These are phyloP conservation scores for Phoenicopterus ruber DNA, from an alignment of 2,113 vertebrate species.

Conservation along the genomic window DNA sequence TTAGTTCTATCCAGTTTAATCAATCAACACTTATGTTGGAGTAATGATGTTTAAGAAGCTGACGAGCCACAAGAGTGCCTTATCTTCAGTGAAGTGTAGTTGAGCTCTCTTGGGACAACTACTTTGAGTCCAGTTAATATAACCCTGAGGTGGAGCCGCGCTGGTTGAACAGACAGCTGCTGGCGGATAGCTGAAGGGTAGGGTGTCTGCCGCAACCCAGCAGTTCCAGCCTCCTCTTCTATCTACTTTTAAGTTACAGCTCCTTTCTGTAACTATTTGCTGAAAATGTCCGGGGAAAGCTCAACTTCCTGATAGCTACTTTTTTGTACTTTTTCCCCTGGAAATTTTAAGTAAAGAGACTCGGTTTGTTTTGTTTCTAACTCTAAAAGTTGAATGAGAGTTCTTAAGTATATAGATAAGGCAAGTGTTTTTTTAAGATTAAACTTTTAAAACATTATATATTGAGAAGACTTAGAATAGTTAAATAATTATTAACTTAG, in stretches of 20 bases:
- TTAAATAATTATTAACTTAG: neutral
- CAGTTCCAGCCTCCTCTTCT: neutral
- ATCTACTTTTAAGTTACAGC: neutral
- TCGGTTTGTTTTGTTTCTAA: neutral
- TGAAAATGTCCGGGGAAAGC: neutral
- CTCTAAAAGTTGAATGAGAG: neutral
- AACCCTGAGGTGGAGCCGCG: neutral
- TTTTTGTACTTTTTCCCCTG: neutral
- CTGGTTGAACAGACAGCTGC: neutral
- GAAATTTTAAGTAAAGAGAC: neutral
- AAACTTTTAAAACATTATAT: neutral
- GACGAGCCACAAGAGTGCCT: neutral
- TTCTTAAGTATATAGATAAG: neutral
- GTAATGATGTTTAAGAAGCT: neutral
- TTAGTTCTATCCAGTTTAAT: neutral
- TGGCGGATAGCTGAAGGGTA: neutral
- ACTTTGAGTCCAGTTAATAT: neutral
- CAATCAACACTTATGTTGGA: neutral
- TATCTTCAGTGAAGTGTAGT: neutral
- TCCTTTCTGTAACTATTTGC: neutral
- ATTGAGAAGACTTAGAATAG: neutral
- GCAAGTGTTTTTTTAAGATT: neutral
- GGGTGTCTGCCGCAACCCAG: neutral
- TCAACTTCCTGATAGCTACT: neutral
- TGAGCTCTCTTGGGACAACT: neutral